Base-by-base conservation (phyloP, 1,140 invertebrate species). In the Cherax quadricarinatus region DNA sequence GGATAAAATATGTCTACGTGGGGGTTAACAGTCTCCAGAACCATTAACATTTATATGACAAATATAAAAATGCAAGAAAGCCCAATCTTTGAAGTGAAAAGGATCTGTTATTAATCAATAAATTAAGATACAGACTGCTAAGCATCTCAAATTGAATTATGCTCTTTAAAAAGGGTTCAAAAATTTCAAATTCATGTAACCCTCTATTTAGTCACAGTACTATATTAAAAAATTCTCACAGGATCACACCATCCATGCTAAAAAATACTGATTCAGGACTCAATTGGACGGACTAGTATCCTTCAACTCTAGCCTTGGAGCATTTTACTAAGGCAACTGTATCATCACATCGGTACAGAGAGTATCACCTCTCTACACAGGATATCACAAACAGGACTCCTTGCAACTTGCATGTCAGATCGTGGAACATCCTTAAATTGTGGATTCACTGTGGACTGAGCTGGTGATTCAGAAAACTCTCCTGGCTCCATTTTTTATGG, bases 341-440 rank as follows among this genome's bases (percentile, higher is more conserved):
- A 75, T 75, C 70, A 75, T 30, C 12, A 30, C 70, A 75, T 30
- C 70, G 9, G 70, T 75, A 30, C 24, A 75, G 70, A 75, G 70
- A 75, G 70, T 75, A 75, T 75, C 70, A 75, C 70, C 70, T 75
- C 70, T 75, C 70, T 30, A 75, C 24, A 75, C 70, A 75, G 21
- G 70, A 4, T 21, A 75, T 75, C 70, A 75, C 24, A 24, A 30
- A 7, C 70, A 75, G 70, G 62, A 66, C 21, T 66, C 62, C 62
- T 21, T 66, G 62, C 18, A 75, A 10, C 21, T n/a, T 75, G 70
- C 9, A n/a, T 21, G 30, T 75, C 70, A 75, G 70, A 75, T 30
- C 66, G 1, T 75, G 70, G 24, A n/a, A 30, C 24, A 75, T 75
- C 70, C 70, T 10, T n/a, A 24, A 75, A 6, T 24, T 75, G 62